These are phyloP conservation scores for Rhipidura dahli DNA, from an alignment of 2,113 vertebrate species.

Conservation along the genomic window DNA sequence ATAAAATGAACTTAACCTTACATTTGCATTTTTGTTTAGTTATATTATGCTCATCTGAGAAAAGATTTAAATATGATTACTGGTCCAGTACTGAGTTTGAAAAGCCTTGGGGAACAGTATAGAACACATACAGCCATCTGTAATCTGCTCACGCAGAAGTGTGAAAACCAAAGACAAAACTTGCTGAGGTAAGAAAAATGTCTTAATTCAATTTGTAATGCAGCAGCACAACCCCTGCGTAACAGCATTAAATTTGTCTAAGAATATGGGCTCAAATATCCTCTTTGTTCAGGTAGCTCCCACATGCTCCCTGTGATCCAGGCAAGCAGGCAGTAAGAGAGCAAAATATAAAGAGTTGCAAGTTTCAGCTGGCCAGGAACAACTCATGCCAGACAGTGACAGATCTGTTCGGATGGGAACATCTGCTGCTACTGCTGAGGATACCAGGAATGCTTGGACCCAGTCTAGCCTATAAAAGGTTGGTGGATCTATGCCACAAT, in stretches of 20 bases:
- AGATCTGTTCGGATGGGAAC: not conserved
- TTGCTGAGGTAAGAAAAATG: not conserved
- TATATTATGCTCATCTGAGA: not conserved
- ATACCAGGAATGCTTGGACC: slow-evolving; percentile 52
- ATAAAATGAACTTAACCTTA: not conserved
- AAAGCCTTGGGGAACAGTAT: not conserved
- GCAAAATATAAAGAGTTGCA: not conserved
- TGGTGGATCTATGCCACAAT: not conserved
- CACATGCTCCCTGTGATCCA: not conserved
- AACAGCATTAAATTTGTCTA: not conserved
- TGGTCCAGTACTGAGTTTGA: not conserved
- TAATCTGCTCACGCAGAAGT: not conserved
- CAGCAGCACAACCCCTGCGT: not conserved
- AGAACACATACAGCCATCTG: not conserved
- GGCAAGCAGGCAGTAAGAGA: not conserved
- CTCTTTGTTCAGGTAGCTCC: not conserved
- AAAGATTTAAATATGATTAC: not conserved
- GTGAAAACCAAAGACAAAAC: not conserved
- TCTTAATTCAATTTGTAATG: not conserved
- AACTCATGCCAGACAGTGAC: not conserved
- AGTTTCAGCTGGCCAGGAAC: slow-evolving; percentile 34
- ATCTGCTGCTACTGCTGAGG: slow-evolving; percentile 40
- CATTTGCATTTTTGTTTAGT: not conserved
- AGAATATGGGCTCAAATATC: not conserved
- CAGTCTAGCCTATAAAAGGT: slow-evolving; percentile 27